Evolutionary conservation across 2,888 invertebrate genomes (phyloP), one percentile per base, ranked within the genome.

Genomic region (Aelia acuminata): DNA sequence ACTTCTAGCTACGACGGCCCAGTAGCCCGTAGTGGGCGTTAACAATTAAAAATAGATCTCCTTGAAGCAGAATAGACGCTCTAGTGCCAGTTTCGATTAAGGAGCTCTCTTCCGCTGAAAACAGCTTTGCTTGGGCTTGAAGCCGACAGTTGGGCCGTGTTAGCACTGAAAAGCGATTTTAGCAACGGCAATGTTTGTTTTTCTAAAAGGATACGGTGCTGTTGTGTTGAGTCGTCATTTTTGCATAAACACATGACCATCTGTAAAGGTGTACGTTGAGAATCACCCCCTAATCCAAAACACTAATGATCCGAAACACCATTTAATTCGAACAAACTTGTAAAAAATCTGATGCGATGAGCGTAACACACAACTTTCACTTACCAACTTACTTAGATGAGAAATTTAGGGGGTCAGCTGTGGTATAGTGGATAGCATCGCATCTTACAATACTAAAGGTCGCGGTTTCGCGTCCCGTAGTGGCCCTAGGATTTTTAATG

Each of bases 131-230:
- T 47, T 3, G n/a, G 80, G 7, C 43, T 43, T 10, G 43, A 47
- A 80, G 3, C 80, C n/a, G 80, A 39, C 80, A 80, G 80, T 22
- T 80, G 80, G 43, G n/a, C 22, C n/a, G 1, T 80, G 80, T 80
- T 47, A 80, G n/a, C 80, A 43, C 43, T 80, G 43, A 47, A 80
- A 80, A 13, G 80, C n/a, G 43, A 80, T 80, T 80, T 80, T 80
- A 47, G 80, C 80, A 43, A n/a, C 43, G 43, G n/a, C 11, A 13
- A n/a, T 80, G 43, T 80, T 80, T 80, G 43, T 80, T 80, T 47
- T 43, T 80, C 31, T 18, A 18, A 57, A 57, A 70, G 63, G 18
- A 70, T 35, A 70, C 15, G 2, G n/a, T n/a, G n/a, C 13, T 31
- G 31, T 8, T 35, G 5, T 31, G 35, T 70, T 70, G 5, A 70